Base-by-base conservation (phyloP, 2,888 invertebrate genomes). In the Terebella lapidaria region DNA sequence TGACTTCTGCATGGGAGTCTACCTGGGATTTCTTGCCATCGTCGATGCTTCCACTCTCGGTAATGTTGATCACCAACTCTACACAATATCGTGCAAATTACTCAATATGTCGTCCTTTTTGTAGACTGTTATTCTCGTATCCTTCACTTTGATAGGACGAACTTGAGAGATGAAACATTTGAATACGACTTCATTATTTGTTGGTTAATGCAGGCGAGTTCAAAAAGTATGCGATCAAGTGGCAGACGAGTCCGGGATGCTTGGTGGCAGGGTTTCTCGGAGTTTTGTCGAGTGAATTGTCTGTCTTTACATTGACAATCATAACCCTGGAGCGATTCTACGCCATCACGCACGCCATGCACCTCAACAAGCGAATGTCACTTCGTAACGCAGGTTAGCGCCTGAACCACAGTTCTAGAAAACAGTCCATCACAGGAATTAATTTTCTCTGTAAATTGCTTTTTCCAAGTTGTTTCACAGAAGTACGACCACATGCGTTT, bases 311-410 rank as follows among this genome's bases (percentile, higher is more conserved):
- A 2, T 84, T 97, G 72, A 93, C 96, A 1, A 92, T 97, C 58
- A 97, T 97, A 72, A 95, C 96, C 0, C 83, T 95, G 72, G 95
- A 96, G 81, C 85, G 95, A n/a, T 63, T 60, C 56, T 95, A 95
- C 82, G 95, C 95, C 70, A 96, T 96, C 77, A 95, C 94, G 1
- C 94, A 95, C 83, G 95, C 95, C 60, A 94, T 95, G 89, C 94
- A 95, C 81, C 85, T 95, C 61, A 96, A 96, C 82, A 94, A 94
- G 81, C 85, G 92, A 58, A 87, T 97, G n/a, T 91, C 93, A 0
- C 82, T 95, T 67, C 88, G 89, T 47, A 93, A 93, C 82, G 94
- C 95, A 2, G 72, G 76, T 77, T 61, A 61, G 55, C 46, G 5
- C 45, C n/a, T n/a, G n/a, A n/a, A n/a, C n/a, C n/a, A n/a, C n/a